phyloP scores from a whole-genome alignment of 2,888 invertebrate species.

The Dynastes hyllus region DNA sequence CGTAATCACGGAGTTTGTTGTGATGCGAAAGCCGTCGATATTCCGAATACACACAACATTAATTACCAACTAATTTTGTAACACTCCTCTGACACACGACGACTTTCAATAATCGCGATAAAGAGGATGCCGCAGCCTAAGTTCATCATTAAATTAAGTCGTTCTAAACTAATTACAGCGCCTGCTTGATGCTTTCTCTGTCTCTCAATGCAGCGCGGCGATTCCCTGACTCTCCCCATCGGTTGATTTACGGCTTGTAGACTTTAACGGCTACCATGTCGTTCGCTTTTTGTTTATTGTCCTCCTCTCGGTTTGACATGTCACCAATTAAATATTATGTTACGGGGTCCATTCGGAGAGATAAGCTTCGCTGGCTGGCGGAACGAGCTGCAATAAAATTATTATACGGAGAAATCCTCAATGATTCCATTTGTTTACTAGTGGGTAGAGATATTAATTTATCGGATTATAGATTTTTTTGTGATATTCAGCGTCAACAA shows the following conservation, averaged over 20 bases:
- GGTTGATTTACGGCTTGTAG: slow-evolving; percentile 39
- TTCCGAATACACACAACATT: slow-evolving; percentile 4
- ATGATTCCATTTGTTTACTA: neutral
- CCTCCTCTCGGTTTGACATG: slow-evolving; percentile 31
- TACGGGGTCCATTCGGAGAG: neutral
- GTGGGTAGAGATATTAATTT: neutral
- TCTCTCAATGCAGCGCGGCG: neutral
- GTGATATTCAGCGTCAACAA: neutral
- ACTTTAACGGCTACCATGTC: slow-evolving; percentile 41
- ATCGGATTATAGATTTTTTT: neutral
- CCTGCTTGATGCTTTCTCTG: neutral
- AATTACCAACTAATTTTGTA: slow-evolving; percentile 25
- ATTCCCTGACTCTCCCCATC: neutral
- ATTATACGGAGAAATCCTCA: slow-evolving; percentile 13
- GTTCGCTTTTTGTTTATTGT: slow-evolving; percentile 38
- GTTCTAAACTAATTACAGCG: slow-evolving; percentile 32
- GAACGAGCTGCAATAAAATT: slow-evolving; percentile 15
- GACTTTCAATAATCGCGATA: slow-evolving; percentile 7
- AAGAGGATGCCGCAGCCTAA: slow-evolving; percentile 25
- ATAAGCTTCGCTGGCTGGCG: slow-evolving; percentile 12
- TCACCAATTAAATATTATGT: slow-evolving; percentile 35
- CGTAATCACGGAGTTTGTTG: too few relatives aligned
- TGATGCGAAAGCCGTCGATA: slow-evolving; percentile 7
- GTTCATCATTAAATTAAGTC: slow-evolving; percentile 33
- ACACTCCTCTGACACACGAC: slow-evolving; percentile 7